Base-by-base conservation (phyloP, 30 jellyfish, hydroid and myxozoan species). In the Mastigias papua region DNA sequence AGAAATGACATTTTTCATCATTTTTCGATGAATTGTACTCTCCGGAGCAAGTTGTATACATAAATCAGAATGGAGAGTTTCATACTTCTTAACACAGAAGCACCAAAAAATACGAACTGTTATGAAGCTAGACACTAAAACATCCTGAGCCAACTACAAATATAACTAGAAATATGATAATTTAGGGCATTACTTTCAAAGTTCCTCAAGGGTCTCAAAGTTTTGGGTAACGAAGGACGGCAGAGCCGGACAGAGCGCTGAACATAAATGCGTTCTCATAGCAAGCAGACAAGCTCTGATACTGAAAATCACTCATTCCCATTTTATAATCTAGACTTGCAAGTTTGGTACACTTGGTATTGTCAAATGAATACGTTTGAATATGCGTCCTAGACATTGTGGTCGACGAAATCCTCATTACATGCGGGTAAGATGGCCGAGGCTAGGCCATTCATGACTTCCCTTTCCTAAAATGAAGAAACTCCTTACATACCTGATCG, bases 401-500 rank as follows among this genome's bases (percentile, higher is more conserved):
- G 27, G 67, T 54, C 60, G 67, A 54, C 5, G 67, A 54, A 54
- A 54, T 54, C 67, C 67, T 54, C 6, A 54, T 25, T 5, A 54
- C 67, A 54, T 54, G 67, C 80, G 57, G 31, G 80, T 69, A 78
- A 78, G 80, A 78, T 78, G 89, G 78, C 89, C 80, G 80, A 29
- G 61, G 48, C 29, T 73, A 73, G 84, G 84, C 84, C 84, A 29
- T 8, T 8, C 54, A 42, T 42, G n/a, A 42, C 54, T 42, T 42
- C 54, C 13, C 50, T 69, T 20, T 35, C 48, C 27, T 50, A 60
- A 4, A 26, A 54, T n/a, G 34, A 35, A 30, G 8, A 23, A 60
- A 33, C 21, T 29, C 66, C 13, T 19, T 1, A 84, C 54, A 60
- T 78, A 91, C 97, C 96, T 91, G 97, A 88, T 91, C 89, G 88